Percentiles rank a stretch among this genome's conserved stretches.
phyloP scores from a whole-genome alignment of 2,888 invertebrate genomes.

The Aleiodes testaceus region DNA sequence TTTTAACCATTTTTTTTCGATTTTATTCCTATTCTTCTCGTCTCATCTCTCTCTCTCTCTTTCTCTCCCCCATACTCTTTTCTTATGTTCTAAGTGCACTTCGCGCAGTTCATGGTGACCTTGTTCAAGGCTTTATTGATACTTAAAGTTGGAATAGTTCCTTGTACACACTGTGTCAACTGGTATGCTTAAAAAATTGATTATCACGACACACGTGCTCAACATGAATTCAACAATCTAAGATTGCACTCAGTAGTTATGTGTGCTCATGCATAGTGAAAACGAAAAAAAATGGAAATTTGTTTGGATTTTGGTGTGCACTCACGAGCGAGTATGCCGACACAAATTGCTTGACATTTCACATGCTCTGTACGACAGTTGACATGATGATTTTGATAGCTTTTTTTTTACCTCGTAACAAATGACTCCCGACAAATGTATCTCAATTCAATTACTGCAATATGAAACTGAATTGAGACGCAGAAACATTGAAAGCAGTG shows the following conservation, averaged over 20 bases:
- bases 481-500: no score
- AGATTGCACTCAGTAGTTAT: neutral
- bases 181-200: conserved; percentile 16
- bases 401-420: neutral
- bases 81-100: neutral
- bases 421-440: neutral
- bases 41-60: neutral
- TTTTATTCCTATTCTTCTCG: neutral
- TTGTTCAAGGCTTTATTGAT: conserved; percentile 14
- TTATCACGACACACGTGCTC: neutral
- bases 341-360: conserved; percentile 20
- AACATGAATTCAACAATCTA: neutral
- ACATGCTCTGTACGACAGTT: conserved; percentile 8
- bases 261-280: neutral
- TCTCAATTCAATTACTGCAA: neutral
- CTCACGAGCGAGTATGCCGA: conserved; percentile 1
- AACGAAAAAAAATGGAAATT: neutral
- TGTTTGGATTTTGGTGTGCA: conserved; percentile 10
- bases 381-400: neutral
- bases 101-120: conserved; percentile 1
- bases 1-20: conserved; percentile 1
- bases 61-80: no score
- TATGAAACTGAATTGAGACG: no score
- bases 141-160: conserved; percentile 20
- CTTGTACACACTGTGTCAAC: conserved; percentile 17